Percentiles rank a stretch among this genome's conserved stretches.
These are phyloP conservation scores for Hypothenemus hampei DNA, from an alignment of 1,140 invertebrate genomes.

Conservation along the genomic window DNA sequence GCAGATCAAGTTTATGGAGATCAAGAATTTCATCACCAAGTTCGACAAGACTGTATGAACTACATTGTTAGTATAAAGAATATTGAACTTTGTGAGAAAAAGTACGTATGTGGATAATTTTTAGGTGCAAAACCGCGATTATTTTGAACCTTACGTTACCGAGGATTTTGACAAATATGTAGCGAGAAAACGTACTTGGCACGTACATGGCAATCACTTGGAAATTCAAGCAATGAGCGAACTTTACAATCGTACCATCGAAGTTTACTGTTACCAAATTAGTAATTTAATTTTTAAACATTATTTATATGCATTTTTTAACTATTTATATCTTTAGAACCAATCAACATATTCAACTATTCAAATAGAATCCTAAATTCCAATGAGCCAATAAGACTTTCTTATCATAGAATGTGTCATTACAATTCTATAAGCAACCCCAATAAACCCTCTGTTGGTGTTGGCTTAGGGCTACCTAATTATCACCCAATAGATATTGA, in stretches of 20 bases:
- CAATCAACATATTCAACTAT: conserved; percentile 88
- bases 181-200: conserved; percentile 68
- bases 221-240: conserved; percentile 93
- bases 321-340: conserved; percentile 55
- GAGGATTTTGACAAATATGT: conserved; percentile 89
- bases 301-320: conserved; percentile 14
- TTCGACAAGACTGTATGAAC: conserved; percentile 87
- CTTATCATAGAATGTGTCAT: conserved; percentile 85
- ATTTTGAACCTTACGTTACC: conserved; percentile 90
- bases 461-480: conserved; percentile 81
- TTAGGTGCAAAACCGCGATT: conserved; percentile 78
- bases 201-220: conserved; percentile 89
- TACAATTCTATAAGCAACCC: conserved; percentile 92
- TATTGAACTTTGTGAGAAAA: neutral
- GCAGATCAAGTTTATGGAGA: conserved; percentile 92
- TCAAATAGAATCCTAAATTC: conserved; percentile 54
- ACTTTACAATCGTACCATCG: conserved; percentile 88
- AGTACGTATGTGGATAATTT: conserved; percentile 5
- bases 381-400: conserved; percentile 79
- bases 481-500: conserved; percentile 77
- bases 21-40: conserved; percentile 84
- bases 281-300: conserved; percentile 49
- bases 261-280: conserved; percentile 85
- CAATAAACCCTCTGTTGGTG: conserved; percentile 77
- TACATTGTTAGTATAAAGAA: conserved; percentile 72